phyloP scores from a whole-genome alignment of 2,797 vertebrate species.

The Pangasius macronema region DNA sequence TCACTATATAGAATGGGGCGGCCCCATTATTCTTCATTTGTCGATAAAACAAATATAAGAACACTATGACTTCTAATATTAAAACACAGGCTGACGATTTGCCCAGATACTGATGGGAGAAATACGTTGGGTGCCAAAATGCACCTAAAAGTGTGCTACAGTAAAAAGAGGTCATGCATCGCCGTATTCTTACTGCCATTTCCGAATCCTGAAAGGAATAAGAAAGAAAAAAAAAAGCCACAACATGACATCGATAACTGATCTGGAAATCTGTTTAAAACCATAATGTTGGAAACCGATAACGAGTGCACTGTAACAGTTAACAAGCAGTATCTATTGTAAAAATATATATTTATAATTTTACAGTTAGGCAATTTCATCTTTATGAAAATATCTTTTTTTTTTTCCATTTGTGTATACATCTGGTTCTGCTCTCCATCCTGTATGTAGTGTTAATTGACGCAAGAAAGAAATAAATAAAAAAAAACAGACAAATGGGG shows the following conservation, averaged over 20 bases:
- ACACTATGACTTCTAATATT: slow-evolving; percentile 60
- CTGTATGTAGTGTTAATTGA: slow-evolving; percentile 61
- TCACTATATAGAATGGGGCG: slow-evolving; percentile 62
- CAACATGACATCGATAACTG: slow-evolving; percentile 8
- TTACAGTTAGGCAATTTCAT: slow-evolving; percentile 61
- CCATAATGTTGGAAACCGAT: slow-evolving; percentile 51
- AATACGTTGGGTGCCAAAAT: slow-evolving; percentile 52
- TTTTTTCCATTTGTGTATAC: slow-evolving; percentile 55
- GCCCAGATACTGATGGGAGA: slow-evolving; percentile 50
- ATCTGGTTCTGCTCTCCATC: slow-evolving; percentile 61
- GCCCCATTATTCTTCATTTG: slow-evolving; percentile 66
- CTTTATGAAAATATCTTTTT: slow-evolving; percentile 66
- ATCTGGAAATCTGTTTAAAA: slow-evolving; percentile 48
- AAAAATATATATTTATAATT: slow-evolving; percentile 63
- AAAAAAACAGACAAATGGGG: slow-evolving; percentile 30
- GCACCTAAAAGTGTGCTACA: slow-evolving; percentile 47
- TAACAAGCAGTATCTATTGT: slow-evolving; percentile 59
- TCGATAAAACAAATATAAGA: slow-evolving; percentile 62
- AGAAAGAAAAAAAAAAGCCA: slow-evolving; percentile 5
- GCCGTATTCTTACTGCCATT: slow-evolving; percentile 38
- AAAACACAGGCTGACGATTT: slow-evolving; percentile 53
- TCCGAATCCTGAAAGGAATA: slow-evolving; percentile 44
- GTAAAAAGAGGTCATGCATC: slow-evolving; percentile 41
- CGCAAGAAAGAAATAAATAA: slow-evolving; percentile 64
- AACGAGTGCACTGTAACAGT: slow-evolving; percentile 59